Percentiles rank a stretch among this genome's conserved stretches.
phyloP scores from a whole-genome alignment of 2,113 vertebrate species.

The Elanoides forficatus region DNA sequence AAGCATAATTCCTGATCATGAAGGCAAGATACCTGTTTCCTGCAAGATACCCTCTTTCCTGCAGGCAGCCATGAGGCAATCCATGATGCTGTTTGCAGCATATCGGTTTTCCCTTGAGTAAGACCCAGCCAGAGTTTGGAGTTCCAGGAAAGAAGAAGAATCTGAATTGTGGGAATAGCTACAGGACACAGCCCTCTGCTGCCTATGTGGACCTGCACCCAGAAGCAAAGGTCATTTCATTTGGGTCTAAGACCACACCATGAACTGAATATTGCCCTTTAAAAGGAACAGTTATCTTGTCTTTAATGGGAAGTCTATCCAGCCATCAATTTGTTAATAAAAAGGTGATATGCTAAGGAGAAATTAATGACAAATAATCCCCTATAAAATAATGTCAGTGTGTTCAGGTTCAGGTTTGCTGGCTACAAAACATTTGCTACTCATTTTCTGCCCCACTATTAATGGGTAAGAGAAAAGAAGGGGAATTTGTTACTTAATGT shows the following conservation, averaged over 20 bases:
- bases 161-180: neutral
- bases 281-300: neutral
- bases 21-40: neutral
- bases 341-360: constrained; percentile 24
- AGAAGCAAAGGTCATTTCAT: neutral
- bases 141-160: neutral
- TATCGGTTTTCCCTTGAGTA: neutral
- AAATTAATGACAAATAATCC: constrained; percentile 39
- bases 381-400: neutral
- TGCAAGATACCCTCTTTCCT: neutral
- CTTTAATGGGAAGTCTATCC: constrained; percentile 10
- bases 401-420: constrained; percentile 35
- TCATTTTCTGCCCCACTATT: constrained; percentile 43
- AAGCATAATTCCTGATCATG: neutral
- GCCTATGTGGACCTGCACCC: neutral
- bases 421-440: constrained; percentile 18
- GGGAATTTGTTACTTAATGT: constrained; percentile 39
- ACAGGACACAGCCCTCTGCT: neutral
- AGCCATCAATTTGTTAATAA: constrained; percentile 52
- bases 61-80: neutral
- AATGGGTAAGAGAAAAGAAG: constrained; percentile 20
- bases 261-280: neutral
- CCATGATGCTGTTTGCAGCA: neutral
- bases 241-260: neutral
- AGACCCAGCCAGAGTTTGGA: neutral